phyloP scores from a whole-genome alignment of 2,888 invertebrate genomes.

The Apeira syringaria region DNA sequence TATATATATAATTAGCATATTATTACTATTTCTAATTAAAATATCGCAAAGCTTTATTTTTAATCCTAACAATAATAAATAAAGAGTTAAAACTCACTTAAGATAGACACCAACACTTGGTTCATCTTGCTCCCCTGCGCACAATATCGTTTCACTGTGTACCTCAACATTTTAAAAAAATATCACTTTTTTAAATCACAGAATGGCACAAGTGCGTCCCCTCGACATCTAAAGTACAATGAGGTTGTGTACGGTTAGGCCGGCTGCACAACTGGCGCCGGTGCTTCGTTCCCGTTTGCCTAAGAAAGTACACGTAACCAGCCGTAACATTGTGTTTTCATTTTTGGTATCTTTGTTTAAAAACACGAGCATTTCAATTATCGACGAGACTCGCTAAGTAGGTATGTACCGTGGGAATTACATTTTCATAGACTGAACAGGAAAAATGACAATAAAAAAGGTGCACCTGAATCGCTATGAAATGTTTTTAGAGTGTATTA shows the following conservation, averaged over 20 bases:
- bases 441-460: no score
- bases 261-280: not conserved
- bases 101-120: conserved; percentile 60
- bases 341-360: conserved; percentile 1
- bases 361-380: not conserved
- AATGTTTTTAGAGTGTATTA: no score
- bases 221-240: conserved; percentile 16
- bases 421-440: not conserved
- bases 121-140: conserved; percentile 72
- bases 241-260: conserved; percentile 5
- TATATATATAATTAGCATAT: no score
- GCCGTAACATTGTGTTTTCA: not conserved
- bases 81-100: conserved; percentile 53
- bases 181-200: conserved; percentile 19
- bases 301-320: not conserved
- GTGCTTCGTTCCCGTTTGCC: not conserved
- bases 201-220: conserved; percentile 22
- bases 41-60: no score
- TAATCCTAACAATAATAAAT: not conserved
- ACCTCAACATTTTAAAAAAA: conserved; percentile 63
- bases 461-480: no score
- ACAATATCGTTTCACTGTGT: conserved; percentile 74
- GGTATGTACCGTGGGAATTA: not conserved
- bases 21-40: no score
- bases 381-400: not conserved